Evolutionary conservation across 2,888 invertebrate genomes (phyloP).

Genomic region (Chydorus sphaericus): DNA sequence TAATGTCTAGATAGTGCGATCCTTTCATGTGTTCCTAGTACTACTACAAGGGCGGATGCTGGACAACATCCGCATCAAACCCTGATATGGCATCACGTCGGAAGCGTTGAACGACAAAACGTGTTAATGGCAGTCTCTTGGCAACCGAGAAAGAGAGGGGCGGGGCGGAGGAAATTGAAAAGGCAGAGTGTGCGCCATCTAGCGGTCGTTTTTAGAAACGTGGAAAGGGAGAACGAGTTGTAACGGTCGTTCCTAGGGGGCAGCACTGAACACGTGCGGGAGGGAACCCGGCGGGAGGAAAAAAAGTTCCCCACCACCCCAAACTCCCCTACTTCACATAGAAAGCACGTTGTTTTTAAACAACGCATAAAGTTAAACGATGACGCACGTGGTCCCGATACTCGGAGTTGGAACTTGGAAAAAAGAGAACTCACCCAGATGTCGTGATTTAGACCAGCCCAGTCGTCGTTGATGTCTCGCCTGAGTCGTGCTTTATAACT

Average conservation of each 20-base stretch:
- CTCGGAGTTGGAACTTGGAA: not conserved
- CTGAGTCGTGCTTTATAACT: not conserved
- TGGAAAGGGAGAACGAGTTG: no score
- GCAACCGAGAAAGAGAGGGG: not conserved
- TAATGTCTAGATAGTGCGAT: no score
- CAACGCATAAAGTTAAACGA: not conserved
- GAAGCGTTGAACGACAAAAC: no score
- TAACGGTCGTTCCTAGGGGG: no score
- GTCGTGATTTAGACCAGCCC: not conserved
- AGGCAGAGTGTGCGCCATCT: not conserved
- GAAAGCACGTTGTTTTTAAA: not conserved
- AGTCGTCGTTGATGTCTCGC: not conserved
- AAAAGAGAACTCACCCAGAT: conserved; percentile 2
- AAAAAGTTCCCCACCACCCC: conserved; percentile 1
- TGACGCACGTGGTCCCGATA: not conserved
- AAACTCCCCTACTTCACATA: no score
- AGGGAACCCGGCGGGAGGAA: not conserved
- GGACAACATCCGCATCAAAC: no score
- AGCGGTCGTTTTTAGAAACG: not conserved
- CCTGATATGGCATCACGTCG: no score
- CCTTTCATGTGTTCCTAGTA: not conserved
- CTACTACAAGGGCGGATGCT: not conserved
- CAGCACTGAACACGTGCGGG: no score
- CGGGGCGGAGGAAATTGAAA: not conserved
- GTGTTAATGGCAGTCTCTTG: no score